Evolutionary conservation across 2,888 invertebrate species (phyloP), one percentile per base, ranked within the genome.

Genomic region (Ctenicera cuprea): DNA sequence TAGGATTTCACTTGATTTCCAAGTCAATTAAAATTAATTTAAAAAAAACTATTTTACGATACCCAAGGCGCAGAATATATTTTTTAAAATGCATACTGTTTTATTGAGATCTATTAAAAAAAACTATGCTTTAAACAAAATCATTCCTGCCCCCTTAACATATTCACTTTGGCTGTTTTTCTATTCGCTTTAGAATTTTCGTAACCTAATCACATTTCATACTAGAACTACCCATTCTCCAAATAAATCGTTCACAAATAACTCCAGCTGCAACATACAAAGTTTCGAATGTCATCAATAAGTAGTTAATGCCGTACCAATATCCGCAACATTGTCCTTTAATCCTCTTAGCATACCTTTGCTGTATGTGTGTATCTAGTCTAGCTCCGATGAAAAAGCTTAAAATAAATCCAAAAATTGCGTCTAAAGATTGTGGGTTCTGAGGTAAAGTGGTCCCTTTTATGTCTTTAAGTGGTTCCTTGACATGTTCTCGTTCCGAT

Each of bases 401-500:
- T 69, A 70, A 71, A 71, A 67, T 70, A 76, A 78, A 79, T 76
- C 76, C 74, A 64, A 72, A n/a, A 79, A 79, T 79, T 79, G 78
- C 79, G 66, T 75, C 57, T 64, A 38, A 62, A 73, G 74, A 66
- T 73, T 77, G 67, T 64, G 71, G 78, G 69, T 73, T 77, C 73
- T 68, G 62, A 72, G 70, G 69, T 76, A 77, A 78, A 79, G 78
- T 80, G 79, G 74, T 68, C 66, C 43, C 71, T 59, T 77, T 80
- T 80, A 76, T 77, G 45, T 38, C 18, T 68, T 76, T 78, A 79
- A 80, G 80, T 80, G 80, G 66, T 77, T 76, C 30, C 78, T 79
- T 80, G 80, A 80, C 80, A 78, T 78, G 72, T 80, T 80, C 77
- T 71, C 77, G 65, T 59, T 71, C 63, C 73, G 70, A 38, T 78